Evolutionary conservation across 2,113 vertebrate genomes (phyloP), one percentile per base, ranked within the genome.

Genomic region (Colinus virginianus): DNA sequence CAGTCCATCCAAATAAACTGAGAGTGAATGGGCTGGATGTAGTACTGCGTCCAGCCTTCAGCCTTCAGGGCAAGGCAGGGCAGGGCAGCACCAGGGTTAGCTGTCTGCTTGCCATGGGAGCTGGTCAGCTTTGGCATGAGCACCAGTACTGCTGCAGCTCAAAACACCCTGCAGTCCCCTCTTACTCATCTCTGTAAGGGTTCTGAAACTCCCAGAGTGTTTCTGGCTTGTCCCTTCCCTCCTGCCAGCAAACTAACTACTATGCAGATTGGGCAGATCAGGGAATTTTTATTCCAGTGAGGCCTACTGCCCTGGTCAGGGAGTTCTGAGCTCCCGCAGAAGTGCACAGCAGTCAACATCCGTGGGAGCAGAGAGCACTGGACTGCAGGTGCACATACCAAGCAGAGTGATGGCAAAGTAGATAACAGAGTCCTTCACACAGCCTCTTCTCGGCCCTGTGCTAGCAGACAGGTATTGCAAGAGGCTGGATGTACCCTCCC

Each of bases 41-140:
- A 66, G n/a, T 0, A 0, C 36, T 68, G 36, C 5, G 6, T 56
- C 71, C 22, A 18, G 45, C 63, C 49, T 62, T 59, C 2, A 5
- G 55, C 40, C 36, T 40, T 40, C 74, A 67, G 63, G 51, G 68
- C 2, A 1, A 79, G 74, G 63, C 58, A 75, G 42, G 38, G 40
- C 16, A 81, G 64, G 69, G 48, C 46, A 80, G 64, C 42, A 30
- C 28, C 25, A 42, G 30, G 36, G 32, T 4, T 10, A 62, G 30
- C 17, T 7, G 0, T 19, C 36, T 58, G 51, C 46, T 80, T 56
- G 12, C 38, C 15, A 21, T 58, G 36, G 42, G 46, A 71, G 45
- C 28, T 66, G 42, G 51, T 67, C 68, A 67, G 74, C 30, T 53
- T 56, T 46, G 28, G 53, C 48, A 67, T 34, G 9, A 82, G 48